A percentile compares a stretch with the other conserved stretches of the same genome.
These are phyloP conservation scores for Condylura cristata DNA, from an alignment of 2,113 vertebrate genomes.

Conservation along the genomic window DNA sequence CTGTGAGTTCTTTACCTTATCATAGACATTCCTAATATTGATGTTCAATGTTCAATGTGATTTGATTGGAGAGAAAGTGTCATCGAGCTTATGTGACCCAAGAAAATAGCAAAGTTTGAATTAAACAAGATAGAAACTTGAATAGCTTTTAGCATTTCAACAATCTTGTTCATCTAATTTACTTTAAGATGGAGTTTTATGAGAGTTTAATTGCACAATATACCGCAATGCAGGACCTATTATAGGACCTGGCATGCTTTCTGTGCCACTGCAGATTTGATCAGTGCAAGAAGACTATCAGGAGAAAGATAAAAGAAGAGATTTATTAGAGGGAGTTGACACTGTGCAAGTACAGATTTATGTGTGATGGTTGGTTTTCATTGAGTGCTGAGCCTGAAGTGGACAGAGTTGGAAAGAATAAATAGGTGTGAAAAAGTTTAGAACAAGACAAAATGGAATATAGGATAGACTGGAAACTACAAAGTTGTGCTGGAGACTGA, in stretches of 20 bases:
- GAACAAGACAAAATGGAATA: background rate
- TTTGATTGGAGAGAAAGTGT: background rate
- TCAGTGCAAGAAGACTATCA: background rate
- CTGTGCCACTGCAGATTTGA: background rate
- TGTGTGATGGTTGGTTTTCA: background rate
- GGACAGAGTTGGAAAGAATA: background rate
- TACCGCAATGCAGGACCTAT: background rate
- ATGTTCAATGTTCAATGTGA: slow-evolving; percentile 2
- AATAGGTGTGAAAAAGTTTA: background rate
- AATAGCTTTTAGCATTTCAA: background rate
- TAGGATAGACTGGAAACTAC: background rate
- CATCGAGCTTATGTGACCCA: background rate
- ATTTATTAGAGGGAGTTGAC: background rate
- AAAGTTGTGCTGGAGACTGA: background rate
- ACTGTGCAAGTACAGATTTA: background rate
- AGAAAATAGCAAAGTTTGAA: background rate
- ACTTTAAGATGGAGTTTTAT: background rate
- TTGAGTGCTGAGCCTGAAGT: background rate
- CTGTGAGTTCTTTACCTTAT: background rate
- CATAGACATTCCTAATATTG: background rate
- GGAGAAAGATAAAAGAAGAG: background rate
- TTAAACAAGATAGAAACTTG: background rate
- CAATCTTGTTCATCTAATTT: background rate
- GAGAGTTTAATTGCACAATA: background rate
- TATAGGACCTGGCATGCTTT: background rate